A percentile compares a stretch with the other conserved stretches of the same genome.
phyloP scores from a whole-genome alignment of 1,140 invertebrate species.

The Diachasma alloeum region DNA sequence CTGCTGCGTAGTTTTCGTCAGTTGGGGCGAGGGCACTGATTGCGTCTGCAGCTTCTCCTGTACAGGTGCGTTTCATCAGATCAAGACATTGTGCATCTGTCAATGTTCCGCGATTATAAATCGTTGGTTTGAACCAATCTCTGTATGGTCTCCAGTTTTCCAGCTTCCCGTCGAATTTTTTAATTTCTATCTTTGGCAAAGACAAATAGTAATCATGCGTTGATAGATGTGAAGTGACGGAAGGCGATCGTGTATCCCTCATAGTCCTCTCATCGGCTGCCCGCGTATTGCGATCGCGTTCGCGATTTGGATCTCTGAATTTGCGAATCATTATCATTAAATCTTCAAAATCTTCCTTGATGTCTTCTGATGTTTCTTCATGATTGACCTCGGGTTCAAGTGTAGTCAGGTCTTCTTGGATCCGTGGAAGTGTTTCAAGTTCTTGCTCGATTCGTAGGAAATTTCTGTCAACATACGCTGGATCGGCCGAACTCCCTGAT shows the following conservation, averaged over 20 bases:
- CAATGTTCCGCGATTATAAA: conserved; percentile 11
- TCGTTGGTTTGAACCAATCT: conserved; percentile 19
- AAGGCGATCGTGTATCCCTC: neutral
- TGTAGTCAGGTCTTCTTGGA: neutral
- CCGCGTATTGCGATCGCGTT: no score
- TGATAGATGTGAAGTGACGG: neutral
- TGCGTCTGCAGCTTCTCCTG: conserved; percentile 8
- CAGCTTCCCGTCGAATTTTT: no score
- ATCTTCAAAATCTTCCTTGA: conserved; percentile 7
- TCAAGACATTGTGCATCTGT: conserved; percentile 7
- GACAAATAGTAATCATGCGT: neutral
- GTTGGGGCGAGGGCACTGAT: neutral
- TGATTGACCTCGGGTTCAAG: conserved; percentile 9
- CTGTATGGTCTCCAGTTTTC: conserved; percentile 14
- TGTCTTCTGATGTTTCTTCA: neutral
- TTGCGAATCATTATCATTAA: conserved; percentile 8
- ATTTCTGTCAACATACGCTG: neutral
- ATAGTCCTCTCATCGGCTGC: no score
- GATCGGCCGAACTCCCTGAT: neutral
- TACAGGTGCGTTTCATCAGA: neutral
- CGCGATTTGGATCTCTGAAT: conserved; percentile 8
- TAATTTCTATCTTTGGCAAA: conserved; percentile 9
- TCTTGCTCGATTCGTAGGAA: neutral
- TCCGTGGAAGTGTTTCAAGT: neutral
- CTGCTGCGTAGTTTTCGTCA: conserved; percentile 12